Conservation (phyloP, 2,888 invertebrate genomes). For the Corbicula japonica region DNA sequence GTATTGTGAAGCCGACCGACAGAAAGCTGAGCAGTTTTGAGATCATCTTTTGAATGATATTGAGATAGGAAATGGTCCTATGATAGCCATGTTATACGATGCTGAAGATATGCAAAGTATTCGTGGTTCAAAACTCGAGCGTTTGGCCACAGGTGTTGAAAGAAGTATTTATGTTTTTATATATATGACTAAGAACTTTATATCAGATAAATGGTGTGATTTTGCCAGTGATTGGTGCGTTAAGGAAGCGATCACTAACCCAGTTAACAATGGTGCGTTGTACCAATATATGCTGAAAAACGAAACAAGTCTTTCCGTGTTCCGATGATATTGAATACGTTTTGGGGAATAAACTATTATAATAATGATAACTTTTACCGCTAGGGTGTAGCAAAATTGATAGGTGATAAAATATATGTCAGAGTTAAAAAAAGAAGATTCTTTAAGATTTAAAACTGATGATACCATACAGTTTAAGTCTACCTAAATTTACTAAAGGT, state of each 20-base stretch:
- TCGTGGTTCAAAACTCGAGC: conserved; percentile 45
- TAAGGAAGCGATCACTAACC: conserved; percentile 76
- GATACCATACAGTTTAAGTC: too few species aligned
- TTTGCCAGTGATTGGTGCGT: conserved; percentile 76
- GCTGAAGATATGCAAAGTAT: conserved; percentile 59
- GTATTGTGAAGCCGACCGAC: conserved; percentile 71
- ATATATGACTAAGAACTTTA: conserved; percentile 74
- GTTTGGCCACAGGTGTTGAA: conserved; percentile 67
- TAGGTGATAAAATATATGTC: conserved; percentile 69
- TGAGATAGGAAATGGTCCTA: conserved; percentile 45
- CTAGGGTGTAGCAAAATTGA: conserved; percentile 68
- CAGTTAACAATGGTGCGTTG: conserved; percentile 77
- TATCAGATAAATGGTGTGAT: conserved; percentile 73
- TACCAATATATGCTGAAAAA: conserved; percentile 78
- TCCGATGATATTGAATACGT: conserved; percentile 76
- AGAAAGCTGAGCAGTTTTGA: conserved; percentile 63
- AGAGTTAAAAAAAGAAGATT: conserved; percentile 36
- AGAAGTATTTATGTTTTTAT: conserved; percentile 80
- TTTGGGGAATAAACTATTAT: conserved; percentile 78
- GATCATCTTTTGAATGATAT: conserved; percentile 68
- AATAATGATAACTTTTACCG: conserved; percentile 74
- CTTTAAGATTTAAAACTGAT: too few species aligned
- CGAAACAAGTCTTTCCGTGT: conserved; percentile 31
- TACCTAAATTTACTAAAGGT: too few species aligned
- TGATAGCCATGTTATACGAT: conserved; percentile 70